Percentiles rank a stretch among this genome's conserved stretches.
Evolutionary conservation across 1,140 invertebrate genomes (phyloP).

Genomic region (Dreissena polymorpha): DNA sequence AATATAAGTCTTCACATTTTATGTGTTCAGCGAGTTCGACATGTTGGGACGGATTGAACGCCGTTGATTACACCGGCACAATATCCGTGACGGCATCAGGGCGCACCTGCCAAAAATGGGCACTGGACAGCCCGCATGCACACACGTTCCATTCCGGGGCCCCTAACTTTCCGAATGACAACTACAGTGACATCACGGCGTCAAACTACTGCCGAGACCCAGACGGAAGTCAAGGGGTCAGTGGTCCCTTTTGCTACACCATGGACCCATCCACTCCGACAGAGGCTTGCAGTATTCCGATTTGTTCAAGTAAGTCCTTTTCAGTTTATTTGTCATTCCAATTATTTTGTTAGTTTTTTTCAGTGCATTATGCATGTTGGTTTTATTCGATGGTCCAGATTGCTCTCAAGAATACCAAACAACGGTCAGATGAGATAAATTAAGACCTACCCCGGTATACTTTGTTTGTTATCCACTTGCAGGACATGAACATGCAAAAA

Average conservation of each 20-base stretch:
- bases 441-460: too few relatives aligned
- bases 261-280: constrained; percentile 8
- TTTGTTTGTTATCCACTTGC: too few relatives aligned
- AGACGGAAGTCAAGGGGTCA: constrained; percentile 2
- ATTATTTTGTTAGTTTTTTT: too few relatives aligned
- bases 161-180: constrained; percentile 20
- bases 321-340: too few relatives aligned
- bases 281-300: constrained; percentile 22
- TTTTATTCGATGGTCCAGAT: too few relatives aligned
- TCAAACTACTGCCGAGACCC: constrained; percentile 37
- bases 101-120: constrained; percentile 34
- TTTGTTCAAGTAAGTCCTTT: constrained; percentile 39
- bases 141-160: constrained; percentile 13
- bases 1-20: background rate
- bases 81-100: constrained; percentile 17
- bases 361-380: too few relatives aligned
- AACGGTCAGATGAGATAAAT: too few relatives aligned
- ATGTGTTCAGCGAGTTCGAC: background rate
- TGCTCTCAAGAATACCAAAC: too few relatives aligned
- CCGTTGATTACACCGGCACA: constrained; percentile 37
- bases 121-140: constrained; percentile 17
- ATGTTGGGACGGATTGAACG: constrained; percentile 34
- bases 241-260: constrained; percentile 15
- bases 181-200: constrained; percentile 25
- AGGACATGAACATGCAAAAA: too few relatives aligned